A percentile compares a stretch with the other conserved stretches of the same genome.
Conservation (phyloP, 2,113 vertebrate species). For the Equus przewalskii region DNA sequence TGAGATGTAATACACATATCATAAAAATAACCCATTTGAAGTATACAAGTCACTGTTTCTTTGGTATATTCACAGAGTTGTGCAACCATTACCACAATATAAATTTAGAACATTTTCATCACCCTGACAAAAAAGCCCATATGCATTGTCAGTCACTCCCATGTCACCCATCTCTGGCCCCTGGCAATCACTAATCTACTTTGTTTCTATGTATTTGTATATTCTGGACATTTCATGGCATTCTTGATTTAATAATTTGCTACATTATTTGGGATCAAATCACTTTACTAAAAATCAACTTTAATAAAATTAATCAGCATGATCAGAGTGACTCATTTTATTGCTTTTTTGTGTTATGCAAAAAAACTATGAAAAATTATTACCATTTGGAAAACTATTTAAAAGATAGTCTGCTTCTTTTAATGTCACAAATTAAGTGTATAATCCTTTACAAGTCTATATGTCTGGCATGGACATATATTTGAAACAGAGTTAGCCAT, state of each 20-base stretch:
- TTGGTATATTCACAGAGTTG: too few relatives aligned
- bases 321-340: conserved; percentile 37
- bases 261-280: conserved; percentile 12
- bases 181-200: too few relatives aligned
- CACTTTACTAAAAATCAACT: background rate
- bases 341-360: background rate
- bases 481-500: background rate
- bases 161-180: too few relatives aligned
- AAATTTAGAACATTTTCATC: too few relatives aligned
- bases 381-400: background rate
- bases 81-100: too few relatives aligned
- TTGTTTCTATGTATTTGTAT: too few relatives aligned
- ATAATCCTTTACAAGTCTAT: background rate
- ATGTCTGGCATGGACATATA: background rate
- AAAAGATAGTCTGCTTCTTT: background rate
- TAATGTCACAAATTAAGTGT: background rate
- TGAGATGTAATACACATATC: too few relatives aligned
- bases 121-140: too few relatives aligned
- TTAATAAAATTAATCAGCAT: background rate
- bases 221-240: too few relatives aligned
- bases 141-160: too few relatives aligned
- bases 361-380: background rate
- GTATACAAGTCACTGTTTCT: too few relatives aligned
- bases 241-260: conserved; percentile 44
- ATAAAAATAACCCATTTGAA: too few relatives aligned